Percentiles rank a stretch among this genome's conserved stretches.
Evolutionary conservation across 2,797 vertebrate genomes (phyloP).

Genomic region (Lacerta bilineata): DNA sequence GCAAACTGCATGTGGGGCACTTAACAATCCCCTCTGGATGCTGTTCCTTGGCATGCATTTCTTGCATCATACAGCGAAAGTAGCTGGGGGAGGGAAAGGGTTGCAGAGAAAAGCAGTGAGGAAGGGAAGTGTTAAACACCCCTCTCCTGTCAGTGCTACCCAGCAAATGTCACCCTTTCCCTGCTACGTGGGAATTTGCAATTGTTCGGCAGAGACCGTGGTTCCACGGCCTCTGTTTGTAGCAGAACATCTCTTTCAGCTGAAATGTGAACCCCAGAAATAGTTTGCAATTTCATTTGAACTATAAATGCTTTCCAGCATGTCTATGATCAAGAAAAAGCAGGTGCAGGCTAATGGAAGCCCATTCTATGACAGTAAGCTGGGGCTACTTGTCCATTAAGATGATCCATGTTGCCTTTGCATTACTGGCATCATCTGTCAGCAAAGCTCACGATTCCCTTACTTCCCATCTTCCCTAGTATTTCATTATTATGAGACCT

Average conservation of each 20-base stretch:
- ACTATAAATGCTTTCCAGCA: slow-evolving; percentile 9
- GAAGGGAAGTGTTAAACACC: background rate
- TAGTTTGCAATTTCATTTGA: slow-evolving; percentile 22
- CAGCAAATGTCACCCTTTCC: background rate
- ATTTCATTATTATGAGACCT: slow-evolving; percentile 45
- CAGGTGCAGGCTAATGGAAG: background rate
- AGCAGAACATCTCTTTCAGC: background rate
- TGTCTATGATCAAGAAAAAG: background rate
- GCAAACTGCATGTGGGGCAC: no score
- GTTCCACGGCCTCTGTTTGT: background rate
- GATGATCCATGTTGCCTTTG: slow-evolving; percentile 40
- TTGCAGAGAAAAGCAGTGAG: background rate
- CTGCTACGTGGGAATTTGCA: background rate
- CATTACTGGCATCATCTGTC: slow-evolving; percentile 40
- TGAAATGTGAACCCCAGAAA: slow-evolving; percentile 5
- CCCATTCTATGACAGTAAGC: background rate
- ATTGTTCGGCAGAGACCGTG: background rate
- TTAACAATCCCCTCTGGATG: background rate
- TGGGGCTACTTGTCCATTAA: slow-evolving; percentile 41
- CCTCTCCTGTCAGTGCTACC: background rate
- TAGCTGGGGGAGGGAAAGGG: background rate
- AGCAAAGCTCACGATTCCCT: slow-evolving; percentile 24
- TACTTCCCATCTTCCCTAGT: slow-evolving; percentile 34
- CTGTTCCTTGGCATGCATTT: background rate
- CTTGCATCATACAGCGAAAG: background rate